Base-by-base conservation (phyloP, 2,113 vertebrate species). In the Lepidothrix coronata region DNA sequence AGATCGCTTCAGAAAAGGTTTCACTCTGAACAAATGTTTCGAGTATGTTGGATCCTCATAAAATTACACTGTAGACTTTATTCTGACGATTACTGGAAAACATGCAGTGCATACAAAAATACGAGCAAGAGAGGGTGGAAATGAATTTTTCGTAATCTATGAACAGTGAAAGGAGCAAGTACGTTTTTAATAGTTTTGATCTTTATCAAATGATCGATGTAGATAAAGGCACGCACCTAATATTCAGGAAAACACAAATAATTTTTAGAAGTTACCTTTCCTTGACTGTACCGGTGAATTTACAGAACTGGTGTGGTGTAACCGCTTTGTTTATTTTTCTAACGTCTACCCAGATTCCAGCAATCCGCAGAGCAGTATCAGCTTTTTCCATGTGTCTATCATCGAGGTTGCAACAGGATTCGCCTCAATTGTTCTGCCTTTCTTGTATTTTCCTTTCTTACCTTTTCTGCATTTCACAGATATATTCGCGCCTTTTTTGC, bases 401-500 rank as follows among this genome's bases (percentile, higher is more conserved):
- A 96, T 91, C 92, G 70, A 67, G 96, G 88, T 91, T 95, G 94
- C 96, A 95, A 92, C 83, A 88, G 95, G 97, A 95, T 87, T 95
- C 90, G 88, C 92, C 80, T 80, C 93, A 81, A 90, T 95, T 87
- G 96, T 87, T 93, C 95, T 96, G 93, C 88, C 85, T 96, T 77
- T 94, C 91, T 95, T 49, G 55, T 85, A 46, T 95, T 91, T 93
- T 93, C 87, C 92, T 89, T 95, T 93, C 94, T 96, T 95, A 55
- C 80, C 73, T 75, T 93, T 92, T 92, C 93, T 81, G 91, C 70
- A 31, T 79, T 95, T 95, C 63, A 85, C 90, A 78, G 39, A n/a
- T 84, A 73, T 94, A 93, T 96, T 97, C 97, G 9, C 58, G n/a
- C 10, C 14, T 20, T 93, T 96, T 97, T 98, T 98, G 97, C 97